These are phyloP conservation scores for Sardina pilchardus DNA, from an alignment of 2,113 vertebrate genomes.

Conservation along the genomic window DNA sequence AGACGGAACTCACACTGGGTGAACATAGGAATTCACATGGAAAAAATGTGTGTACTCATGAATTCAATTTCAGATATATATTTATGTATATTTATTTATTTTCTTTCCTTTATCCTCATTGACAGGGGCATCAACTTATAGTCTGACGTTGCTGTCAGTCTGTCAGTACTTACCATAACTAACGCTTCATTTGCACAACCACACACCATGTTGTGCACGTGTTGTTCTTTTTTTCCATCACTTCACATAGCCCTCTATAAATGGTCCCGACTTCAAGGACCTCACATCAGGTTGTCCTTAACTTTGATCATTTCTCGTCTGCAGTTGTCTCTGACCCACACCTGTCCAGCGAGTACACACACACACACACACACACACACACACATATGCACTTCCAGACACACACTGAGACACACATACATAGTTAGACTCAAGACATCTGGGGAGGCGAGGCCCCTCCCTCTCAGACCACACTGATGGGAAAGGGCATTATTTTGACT, in stretches of 20 bases:
- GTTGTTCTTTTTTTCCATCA: neutral
- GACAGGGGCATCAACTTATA: neutral
- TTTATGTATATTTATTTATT: neutral
- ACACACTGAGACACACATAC: neutral
- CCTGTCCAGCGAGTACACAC: neutral
- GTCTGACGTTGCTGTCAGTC: no score
- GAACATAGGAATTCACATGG: neutral
- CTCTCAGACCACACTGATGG: slow-evolving; percentile 43
- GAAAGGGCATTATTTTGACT: slow-evolving; percentile 41
- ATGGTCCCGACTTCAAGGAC: neutral
- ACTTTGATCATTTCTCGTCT: slow-evolving; percentile 25
- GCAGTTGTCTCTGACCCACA: slow-evolving; percentile 22
- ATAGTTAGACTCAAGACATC: slow-evolving; percentile 24
- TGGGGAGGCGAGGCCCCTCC: slow-evolving; percentile 39
- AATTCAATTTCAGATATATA: neutral
- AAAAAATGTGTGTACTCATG: neutral
- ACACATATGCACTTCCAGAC: neutral
- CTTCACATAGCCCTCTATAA: neutral
- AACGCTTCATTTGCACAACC: neutral
- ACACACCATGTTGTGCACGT: neutral
- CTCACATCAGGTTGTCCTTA: slow-evolving; percentile 4
- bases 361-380: neutral
- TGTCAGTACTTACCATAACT: no score
- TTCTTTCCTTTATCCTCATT: neutral
- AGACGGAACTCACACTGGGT: no score